Evolutionary conservation across 2,113 vertebrate genomes (phyloP), one percentile per base, ranked within the genome.

Genomic region (Gopherus evgoodei): DNA sequence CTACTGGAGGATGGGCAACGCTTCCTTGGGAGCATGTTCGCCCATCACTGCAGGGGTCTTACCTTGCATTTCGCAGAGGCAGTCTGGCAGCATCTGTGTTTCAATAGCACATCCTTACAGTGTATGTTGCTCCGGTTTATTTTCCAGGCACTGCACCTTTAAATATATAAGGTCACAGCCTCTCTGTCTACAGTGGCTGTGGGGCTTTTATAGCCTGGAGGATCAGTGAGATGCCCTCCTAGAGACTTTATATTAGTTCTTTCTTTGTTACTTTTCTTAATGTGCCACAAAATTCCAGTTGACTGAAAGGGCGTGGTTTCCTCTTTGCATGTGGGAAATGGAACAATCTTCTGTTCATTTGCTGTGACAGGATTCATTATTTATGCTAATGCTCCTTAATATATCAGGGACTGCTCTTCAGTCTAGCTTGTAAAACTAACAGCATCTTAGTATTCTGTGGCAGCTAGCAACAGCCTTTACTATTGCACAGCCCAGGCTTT

Each of bases 321-420:
- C 91, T 84, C 90, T 94, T 96, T 89, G 94, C 95, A 95, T 94
- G 93, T 89, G 94, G 93, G 95, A 94, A 96, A 95, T 35, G 13
- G 95, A 96, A 94, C 95, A 95, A 96, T 96, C 94, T 96, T 96
- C 95, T 96, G 95, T 95, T 96, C 96, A 93, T 95, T 97, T 96
- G 93, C 95, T 96, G 95, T 95, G 97, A 96, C 96, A 96, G 95
- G 93, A 93, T 96, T 96, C 96, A 97, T 96, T 97, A 97, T 97
- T 96, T 96, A 96, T 82, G 69, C 94, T 97, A 93, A 94, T 96
- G 95, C 93, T 96, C 97, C 93, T 1, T 93, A 89, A 91, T 52
- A 0, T 91, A 89, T 94, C 84, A 96, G 94, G 93, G 96, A 95
- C 94, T 14, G 91, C 91, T 88, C 94, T 93, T 90, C 21, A 21